Conservation (phyloP, 2,113 vertebrate genomes). For the Tragelaphus buxtoni region DNA sequence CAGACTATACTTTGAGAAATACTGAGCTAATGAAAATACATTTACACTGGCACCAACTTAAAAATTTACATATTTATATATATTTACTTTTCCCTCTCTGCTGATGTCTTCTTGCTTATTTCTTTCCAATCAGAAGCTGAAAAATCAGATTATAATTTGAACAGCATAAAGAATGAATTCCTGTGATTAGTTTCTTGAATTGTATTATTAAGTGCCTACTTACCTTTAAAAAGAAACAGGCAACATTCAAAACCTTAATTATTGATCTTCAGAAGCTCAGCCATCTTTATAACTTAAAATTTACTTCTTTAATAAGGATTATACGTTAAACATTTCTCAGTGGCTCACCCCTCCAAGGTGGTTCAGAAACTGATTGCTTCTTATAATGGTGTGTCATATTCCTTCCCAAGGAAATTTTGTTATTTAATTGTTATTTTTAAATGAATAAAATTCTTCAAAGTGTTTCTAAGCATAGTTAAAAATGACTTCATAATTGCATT, state of each 20-base stretch:
- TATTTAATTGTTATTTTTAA: not conserved
- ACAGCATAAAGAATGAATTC: not conserved
- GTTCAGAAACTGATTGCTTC: not conserved
- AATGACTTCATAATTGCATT: not conserved
- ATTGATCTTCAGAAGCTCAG: not conserved
- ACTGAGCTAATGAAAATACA: not conserved
- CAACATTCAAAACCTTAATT: not conserved
- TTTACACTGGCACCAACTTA: not conserved
- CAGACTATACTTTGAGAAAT: not conserved
- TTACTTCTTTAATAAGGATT: not conserved
- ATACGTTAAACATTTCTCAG: not conserved
- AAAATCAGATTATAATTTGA: not conserved
- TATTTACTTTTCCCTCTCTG: not conserved
- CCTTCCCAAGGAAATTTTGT: not conserved
- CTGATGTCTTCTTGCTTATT: slow-evolving; percentile 6
- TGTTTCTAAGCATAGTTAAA: slow-evolving; percentile 41
- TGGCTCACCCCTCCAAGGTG: not conserved
- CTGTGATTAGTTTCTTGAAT: not conserved
- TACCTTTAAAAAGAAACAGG: not conserved
- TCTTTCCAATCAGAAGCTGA: not conserved
- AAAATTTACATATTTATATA: not conserved
- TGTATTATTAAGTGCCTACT: not conserved
- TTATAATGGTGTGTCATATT: not conserved
- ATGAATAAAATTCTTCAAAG: not conserved
- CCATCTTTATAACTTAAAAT: not conserved